Percentiles rank a stretch among this genome's conserved stretches.
phyloP scores from a whole-genome alignment of 2,113 vertebrate genomes.

The Rostratula benghalensis region DNA sequence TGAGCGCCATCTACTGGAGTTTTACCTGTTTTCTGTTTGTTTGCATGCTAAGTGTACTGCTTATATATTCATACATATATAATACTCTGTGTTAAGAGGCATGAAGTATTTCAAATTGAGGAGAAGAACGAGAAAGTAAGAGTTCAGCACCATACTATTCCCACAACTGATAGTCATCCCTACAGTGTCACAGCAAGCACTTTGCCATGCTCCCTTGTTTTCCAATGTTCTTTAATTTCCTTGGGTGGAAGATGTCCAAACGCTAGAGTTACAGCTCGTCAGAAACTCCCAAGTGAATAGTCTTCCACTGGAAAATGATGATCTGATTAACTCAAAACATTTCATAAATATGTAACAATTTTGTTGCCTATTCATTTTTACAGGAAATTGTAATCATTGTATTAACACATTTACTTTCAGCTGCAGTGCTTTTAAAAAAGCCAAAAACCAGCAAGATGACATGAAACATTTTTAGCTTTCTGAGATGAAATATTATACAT shows the following conservation, averaged over 20 bases:
- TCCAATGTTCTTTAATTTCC: neutral
- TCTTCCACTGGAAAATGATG: neutral
- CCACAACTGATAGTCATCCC: neutral
- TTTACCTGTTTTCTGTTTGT: neutral
- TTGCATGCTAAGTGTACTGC: neutral
- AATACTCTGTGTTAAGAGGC: neutral
- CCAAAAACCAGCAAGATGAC: neutral
- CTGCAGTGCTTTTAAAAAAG: neutral
- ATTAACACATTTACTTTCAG: neutral
- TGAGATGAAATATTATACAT: neutral
- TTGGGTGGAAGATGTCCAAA: neutral
- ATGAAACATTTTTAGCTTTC: neutral
- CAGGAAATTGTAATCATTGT: neutral
- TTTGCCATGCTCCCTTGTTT: rapidly evolving
- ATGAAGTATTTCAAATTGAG: neutral
- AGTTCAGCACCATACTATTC: neutral
- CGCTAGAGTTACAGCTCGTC: neutral
- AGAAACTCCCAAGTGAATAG: neutral
- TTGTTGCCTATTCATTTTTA: neutral
- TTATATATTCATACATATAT: rapidly evolving
- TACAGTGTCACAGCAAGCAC: neutral
- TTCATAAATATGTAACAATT: neutral
- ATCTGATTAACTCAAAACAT: neutral
- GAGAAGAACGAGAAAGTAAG: neutral
- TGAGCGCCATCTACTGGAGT: conserved; percentile 62